Percentiles rank a stretch among this genome's conserved stretches.
Conservation (phyloP, 2,797 vertebrate genomes). For the Syngnathus rostellatus region DNA sequence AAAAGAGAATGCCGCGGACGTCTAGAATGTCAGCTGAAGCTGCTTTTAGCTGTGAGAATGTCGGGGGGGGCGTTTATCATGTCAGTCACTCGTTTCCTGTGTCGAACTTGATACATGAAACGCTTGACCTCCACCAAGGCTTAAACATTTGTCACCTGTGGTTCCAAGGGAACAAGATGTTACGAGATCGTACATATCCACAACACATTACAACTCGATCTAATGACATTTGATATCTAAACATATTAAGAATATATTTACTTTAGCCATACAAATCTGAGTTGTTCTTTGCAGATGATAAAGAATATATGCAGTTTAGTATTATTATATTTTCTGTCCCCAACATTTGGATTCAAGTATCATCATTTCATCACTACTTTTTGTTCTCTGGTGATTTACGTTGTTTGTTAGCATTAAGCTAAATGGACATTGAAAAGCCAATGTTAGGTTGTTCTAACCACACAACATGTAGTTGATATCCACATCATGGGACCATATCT, state of each 20-base stretch:
- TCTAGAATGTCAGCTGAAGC: slow-evolving; percentile 25
- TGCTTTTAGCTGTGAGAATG: slow-evolving; percentile 30
- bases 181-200: neutral
- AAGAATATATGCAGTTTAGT: too few relatives aligned
- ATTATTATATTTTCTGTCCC: too few relatives aligned
- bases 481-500: neutral
- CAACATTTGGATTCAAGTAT: too few relatives aligned
- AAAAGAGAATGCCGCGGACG: slow-evolving; percentile 9
- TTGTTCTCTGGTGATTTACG: too few relatives aligned
- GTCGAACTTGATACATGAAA: neutral
- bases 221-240: neutral
- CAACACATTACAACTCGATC: neutral
- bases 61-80: neutral
- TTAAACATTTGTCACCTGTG: slow-evolving; percentile 1
- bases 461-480: too few relatives aligned
- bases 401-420: too few relatives aligned
- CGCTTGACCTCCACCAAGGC: neutral
- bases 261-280: too few relatives aligned
- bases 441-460: too few relatives aligned
- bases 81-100: slow-evolving; percentile 9
- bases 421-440: too few relatives aligned
- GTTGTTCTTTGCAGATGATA: neutral
- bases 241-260: neutral
- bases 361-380: too few relatives aligned
- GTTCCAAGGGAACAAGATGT: neutral